Base-by-base conservation (phyloP, 2,888 invertebrate genomes). In the Nemurella pictetii region DNA sequence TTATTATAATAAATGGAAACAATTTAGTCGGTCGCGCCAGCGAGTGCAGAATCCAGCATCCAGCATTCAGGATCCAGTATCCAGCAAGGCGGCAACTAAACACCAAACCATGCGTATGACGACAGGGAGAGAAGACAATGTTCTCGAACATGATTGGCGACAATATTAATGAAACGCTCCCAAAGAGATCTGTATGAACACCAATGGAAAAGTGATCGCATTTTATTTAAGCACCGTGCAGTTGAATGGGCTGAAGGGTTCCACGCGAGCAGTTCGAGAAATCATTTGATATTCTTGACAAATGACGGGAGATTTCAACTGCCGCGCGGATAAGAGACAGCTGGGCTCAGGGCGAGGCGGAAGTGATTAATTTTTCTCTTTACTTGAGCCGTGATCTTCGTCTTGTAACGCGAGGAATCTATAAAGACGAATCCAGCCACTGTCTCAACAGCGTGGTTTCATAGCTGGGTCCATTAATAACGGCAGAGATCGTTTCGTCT, bases 261-360 rank as follows among this genome's bases (percentile, higher is more conserved):
- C 84, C 84, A 32, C 85, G 75, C 82, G 84, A 84, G 72, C 84
- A 80, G 84, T 80, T 83, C 83, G 30, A 28, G 84, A 32, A 84
- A 84, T 84, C 91, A 91, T 90, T 91, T 91, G 90, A 91, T 92
- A 89, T 89, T 89, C 89, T 88, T 90, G 90, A 90, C 89, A 90
- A 90, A 82, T 72, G 82, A 82, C 82, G 55, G 83, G 75, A 83
- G 85, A 85, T 85, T 83, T 55, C 73, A 78, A 36, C 85, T 83
- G 81, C 75, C 85, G 75, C 74, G 78, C 35, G 83, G 85, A 83
- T 85, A 85, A 85, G 85, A 81, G 85, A 83, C 85, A 85, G 85
- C 77, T 29, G 83, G 75, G 85, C 82, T 85, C 85, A 77, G 83
- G 28, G 77, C 74, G 55, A 36, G 72, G 77, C 55, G 83, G 81